A percentile compares a stretch with the other conserved stretches of the same genome.
Evolutionary conservation across 2,797 vertebrate genomes (phyloP).

Genomic region (Petrocephalus sullivani): DNA sequence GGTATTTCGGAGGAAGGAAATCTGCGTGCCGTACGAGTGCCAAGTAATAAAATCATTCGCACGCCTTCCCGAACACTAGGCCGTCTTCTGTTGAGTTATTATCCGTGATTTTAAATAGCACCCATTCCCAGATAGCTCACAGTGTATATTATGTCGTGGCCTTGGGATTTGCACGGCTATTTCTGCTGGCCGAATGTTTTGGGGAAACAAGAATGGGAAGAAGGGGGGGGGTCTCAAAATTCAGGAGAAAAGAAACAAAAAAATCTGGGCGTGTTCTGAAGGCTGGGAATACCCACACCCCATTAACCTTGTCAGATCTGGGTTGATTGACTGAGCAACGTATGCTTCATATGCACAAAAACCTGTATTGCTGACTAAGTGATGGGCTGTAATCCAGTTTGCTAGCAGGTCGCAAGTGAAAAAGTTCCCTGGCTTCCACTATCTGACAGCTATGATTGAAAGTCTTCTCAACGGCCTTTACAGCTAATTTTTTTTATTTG

Average conservation of each 20-base stretch:
- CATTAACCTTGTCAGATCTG: constrained; percentile 6
- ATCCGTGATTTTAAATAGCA: background rate
- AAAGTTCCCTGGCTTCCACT: background rate
- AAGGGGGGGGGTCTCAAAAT: background rate
- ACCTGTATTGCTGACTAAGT: background rate
- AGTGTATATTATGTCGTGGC: background rate
- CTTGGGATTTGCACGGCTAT: background rate
- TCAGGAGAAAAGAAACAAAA: background rate
- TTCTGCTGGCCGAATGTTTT: background rate
- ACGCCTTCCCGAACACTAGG: background rate
- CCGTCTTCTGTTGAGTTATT: background rate
- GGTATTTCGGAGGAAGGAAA: background rate
- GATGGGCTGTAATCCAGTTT: background rate
- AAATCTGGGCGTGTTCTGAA: background rate
- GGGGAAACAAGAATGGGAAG: background rate
- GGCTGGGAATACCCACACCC: background rate
- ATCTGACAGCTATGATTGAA: background rate
- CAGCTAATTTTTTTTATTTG: background rate
- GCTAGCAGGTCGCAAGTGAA: background rate
- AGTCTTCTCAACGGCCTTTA: background rate
- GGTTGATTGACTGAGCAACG: background rate
- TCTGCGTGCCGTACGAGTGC: background rate
- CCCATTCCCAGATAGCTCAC: background rate
- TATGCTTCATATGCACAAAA: background rate
- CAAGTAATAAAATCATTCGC: background rate